A percentile compares a stretch with the other conserved stretches of the same genome.
phyloP scores from a whole-genome alignment of 2,888 invertebrate species.

The Yponomeuta sedellus region DNA sequence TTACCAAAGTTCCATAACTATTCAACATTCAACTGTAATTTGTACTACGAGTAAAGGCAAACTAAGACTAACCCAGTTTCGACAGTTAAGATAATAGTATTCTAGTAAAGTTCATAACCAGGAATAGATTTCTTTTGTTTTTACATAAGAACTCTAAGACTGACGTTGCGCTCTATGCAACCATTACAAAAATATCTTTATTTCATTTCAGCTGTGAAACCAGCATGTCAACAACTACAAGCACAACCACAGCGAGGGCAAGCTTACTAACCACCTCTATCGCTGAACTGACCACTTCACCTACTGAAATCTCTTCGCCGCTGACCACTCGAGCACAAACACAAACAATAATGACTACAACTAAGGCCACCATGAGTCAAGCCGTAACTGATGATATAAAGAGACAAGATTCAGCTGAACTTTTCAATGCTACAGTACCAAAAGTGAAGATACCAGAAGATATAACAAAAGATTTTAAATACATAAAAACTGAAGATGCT shows the following conservation, averaged over 20 bases:
- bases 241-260: conserved; percentile 43
- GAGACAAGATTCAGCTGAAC: background rate
- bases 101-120: too few species aligned
- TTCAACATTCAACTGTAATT: too few species aligned
- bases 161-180: too few species aligned
- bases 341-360: conserved; percentile 23
- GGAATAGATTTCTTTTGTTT: too few species aligned
- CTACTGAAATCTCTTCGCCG: conserved; percentile 24
- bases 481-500: background rate
- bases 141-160: too few species aligned
- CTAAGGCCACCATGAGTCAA: conserved; percentile 2
- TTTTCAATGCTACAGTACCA: background rate
- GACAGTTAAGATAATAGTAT: too few species aligned
- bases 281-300: conserved; percentile 30
- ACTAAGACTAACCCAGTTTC: too few species aligned
- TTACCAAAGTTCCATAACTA: too few species aligned
- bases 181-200: background rate
- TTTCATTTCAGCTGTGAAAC: conserved; percentile 41
- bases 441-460: background rate
- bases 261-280: conserved; percentile 56
- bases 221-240: conserved; percentile 48
- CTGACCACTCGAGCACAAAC: conserved; percentile 25
- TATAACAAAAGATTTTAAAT: background rate
- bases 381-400: background rate
- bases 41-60: too few species aligned